Base-by-base conservation (phyloP, 2,888 invertebrate species). In the Polietes domitor region DNA sequence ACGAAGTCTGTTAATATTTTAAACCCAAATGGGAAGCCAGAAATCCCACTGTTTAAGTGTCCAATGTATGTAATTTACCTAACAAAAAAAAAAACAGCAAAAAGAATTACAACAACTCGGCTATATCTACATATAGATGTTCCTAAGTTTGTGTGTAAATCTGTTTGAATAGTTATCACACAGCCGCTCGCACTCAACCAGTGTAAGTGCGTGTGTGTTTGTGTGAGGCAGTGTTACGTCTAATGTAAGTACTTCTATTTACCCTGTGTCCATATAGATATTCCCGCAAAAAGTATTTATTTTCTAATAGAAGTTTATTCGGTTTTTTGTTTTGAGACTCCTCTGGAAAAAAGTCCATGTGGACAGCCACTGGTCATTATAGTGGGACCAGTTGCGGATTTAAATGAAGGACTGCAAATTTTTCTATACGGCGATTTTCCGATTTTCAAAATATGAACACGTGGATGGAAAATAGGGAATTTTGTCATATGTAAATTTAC, bases 211-310 rank as follows among this genome's bases (percentile, higher is more conserved):
- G 7, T 32, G 32, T 32, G 32, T 32, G 41, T 12, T 41, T 41
- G 15, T 41, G 41, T 43, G 19, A 12, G 43, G 2, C 58, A 58
- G 26, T 28, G 28, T 58, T 41, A 58, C 32, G 21, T 47, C 32
- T 61, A 10, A 17, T 72, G 24, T 12, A 47, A 50, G 12, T 37
- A 72, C 61, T 58, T 0, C 4, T 43, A 58, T 70, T 58, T 61
- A 32, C 55, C 15, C 37, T 24, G 5, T 32, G 9, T 12, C 12
- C 26, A 2, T 41, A 68, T 37, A 32, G 32, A 32, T n/a, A n/a
- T 6, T n/a, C n/a, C 12, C 41, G 37, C 55, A 41, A 32, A n/a
- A 19, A 43, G 24, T 47, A 50, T 17, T 77, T 77, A 71, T 28
- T 61, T 5, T 63, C 12, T 24, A 63, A 32, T 77, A 70, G 68